A percentile compares a stretch with the other conserved stretches of the same genome.
phyloP scores from a whole-genome alignment of 53 echinoderm and acorn worm genomes.

The Luidia sarsii region DNA sequence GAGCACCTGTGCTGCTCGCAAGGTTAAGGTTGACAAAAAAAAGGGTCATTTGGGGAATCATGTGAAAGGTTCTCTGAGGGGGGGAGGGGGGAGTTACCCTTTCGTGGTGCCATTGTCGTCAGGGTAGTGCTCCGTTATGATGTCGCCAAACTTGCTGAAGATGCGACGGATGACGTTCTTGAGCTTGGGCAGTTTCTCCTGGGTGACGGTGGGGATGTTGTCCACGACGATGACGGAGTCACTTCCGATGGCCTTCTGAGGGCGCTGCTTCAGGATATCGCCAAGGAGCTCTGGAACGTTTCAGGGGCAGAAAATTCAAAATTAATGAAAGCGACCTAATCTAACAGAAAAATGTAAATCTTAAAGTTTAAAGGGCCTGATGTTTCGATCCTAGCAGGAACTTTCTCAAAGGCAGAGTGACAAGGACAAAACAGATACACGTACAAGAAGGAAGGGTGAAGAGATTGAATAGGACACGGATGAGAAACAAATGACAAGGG shows the following conservation, averaged over 20 bases:
- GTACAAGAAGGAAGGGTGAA: too few relatives aligned
- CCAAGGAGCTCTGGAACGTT: slow-evolving; percentile 79
- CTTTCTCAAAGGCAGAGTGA: too few relatives aligned
- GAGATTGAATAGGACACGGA: too few relatives aligned
- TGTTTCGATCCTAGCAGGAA: too few relatives aligned
- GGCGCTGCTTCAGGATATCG: slow-evolving; percentile 78
- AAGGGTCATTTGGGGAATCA: too few relatives aligned
- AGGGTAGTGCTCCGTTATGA: slow-evolving; percentile 93
- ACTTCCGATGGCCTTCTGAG: slow-evolving; percentile 90
- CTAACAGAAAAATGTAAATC: neutral
- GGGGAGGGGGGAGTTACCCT: too few relatives aligned
- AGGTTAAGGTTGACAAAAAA: too few relatives aligned
- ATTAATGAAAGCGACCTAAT: neutral
- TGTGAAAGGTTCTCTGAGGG: too few relatives aligned
- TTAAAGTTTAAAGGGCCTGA: too few relatives aligned
- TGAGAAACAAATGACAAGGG: too few relatives aligned
- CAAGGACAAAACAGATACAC: too few relatives aligned
- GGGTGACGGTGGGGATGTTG: slow-evolving; percentile 81
- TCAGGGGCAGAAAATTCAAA: neutral
- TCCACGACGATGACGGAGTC: slow-evolving; percentile 95
- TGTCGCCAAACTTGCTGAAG: slow-evolving; percentile 92
- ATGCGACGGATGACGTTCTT: slow-evolving; percentile 93
- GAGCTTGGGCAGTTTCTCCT: slow-evolving; percentile 82
- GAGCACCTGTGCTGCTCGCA: too few relatives aligned
- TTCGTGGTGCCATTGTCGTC: slow-evolving; percentile 87